Conservation (phyloP, 2,113 vertebrate genomes). For the Grammomys dolichurus region DNA sequence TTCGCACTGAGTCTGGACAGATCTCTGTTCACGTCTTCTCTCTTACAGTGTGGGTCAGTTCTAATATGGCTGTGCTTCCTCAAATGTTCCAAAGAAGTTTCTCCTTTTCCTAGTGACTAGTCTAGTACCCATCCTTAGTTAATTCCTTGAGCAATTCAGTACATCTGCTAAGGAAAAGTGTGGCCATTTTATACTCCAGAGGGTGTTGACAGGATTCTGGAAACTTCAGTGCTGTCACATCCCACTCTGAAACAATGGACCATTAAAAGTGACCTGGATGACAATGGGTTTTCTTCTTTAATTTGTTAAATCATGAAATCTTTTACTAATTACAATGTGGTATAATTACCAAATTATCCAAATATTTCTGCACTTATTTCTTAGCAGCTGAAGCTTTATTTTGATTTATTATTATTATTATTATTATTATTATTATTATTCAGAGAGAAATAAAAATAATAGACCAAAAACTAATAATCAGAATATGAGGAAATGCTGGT, state of each 20-base stretch:
- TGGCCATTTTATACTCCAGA: neutral
- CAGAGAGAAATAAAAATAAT: conserved; percentile 48
- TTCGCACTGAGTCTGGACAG: neutral
- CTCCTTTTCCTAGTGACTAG: conserved; percentile 35
- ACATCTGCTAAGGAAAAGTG: neutral
- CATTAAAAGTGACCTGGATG: conserved; percentile 9
- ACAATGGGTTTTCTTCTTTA: conserved; percentile 24
- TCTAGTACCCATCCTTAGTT: neutral
- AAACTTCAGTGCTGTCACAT: neutral
- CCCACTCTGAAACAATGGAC: neutral
- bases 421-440: neutral
- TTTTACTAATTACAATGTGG: conserved; percentile 41
- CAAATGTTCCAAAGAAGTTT: neutral
- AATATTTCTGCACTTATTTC: neutral
- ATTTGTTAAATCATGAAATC: conserved; percentile 33
- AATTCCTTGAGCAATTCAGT: neutral
- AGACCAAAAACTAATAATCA: conserved; percentile 23
- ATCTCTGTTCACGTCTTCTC: neutral
- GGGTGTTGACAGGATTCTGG: neutral
- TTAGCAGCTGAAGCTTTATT: conserved; percentile 56
- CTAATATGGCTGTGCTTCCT: conserved; percentile 1
- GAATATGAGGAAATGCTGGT: conserved; percentile 19
- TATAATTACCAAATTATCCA: conserved; percentile 44
- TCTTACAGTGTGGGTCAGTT: neutral
- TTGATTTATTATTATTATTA: neutral